Base-by-base conservation (phyloP, 1,140 invertebrate genomes). In the Drosophila ercepeae region DNA sequence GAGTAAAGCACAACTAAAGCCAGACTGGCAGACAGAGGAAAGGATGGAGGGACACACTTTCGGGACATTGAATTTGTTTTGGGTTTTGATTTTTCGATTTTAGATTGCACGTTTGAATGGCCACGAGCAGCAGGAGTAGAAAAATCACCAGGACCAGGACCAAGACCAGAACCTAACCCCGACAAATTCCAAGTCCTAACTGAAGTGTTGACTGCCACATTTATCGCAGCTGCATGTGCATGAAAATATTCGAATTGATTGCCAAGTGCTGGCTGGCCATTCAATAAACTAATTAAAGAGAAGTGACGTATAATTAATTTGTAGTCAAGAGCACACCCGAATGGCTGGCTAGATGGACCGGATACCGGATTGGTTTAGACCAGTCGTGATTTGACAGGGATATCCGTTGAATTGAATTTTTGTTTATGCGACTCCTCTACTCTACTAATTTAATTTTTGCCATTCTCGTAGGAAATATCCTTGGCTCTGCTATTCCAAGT, bases 1-100 rank as follows among this genome's bases (percentile, higher is more conserved):
- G 13, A 14, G 13, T 21, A 21, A 2, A 39, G 14, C n/a, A 8
- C 36, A 39, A 39, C n/a, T 39, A 39, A 39, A 39, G 36, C 21
- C 34, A 75, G 13, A 46, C 41, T 36, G 25, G 42, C 29, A 41
- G 18, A 67, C 39, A 34, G 36, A 21, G 21, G 32, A n/a, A 57
- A 51, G 41, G 8, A 39, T 16, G 45, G 53, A 58, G 60, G 65
- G 53, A 72, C 79, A 76, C 84, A 86, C 81, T 49, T 63, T 73
- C 81, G 79, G 81, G 82, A 88, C 81, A 84, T 88, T 84, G 81
- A 84, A 88, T 84, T 88, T 88, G 77, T 88, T 84, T 84, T 88
- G 76, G 81, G 72, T 84, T 86, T 86, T 84, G 81, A 84, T 84
- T 84, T 84, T 84, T 84, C 81, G 81, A 84, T 88, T 84, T 74